Percentiles rank a stretch among this genome's conserved stretches.
These are phyloP conservation scores for Trichoplusia ni DNA, from an alignment of 1,140 invertebrate species.

Conservation along the genomic window DNA sequence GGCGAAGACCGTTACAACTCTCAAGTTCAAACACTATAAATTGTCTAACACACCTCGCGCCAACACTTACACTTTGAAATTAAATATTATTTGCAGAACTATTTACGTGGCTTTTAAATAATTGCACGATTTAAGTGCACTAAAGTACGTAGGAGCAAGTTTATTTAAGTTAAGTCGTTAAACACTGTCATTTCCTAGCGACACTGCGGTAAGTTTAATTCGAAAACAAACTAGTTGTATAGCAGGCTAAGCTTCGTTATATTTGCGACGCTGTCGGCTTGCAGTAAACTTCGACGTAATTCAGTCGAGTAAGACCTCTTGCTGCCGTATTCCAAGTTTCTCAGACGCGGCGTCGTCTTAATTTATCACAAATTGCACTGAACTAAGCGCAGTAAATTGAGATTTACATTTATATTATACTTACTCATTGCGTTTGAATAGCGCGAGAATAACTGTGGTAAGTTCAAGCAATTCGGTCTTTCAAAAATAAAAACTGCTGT, in stretches of 20 bases:
- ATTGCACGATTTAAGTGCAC: too few relatives aligned
- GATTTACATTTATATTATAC: conserved; percentile 14
- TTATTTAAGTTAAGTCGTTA: too few relatives aligned
- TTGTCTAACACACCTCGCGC: conserved; percentile 40
- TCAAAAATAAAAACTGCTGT: too few relatives aligned
- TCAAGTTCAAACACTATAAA: conserved; percentile 46
- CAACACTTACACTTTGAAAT: conserved; percentile 24
- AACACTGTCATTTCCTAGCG: conserved; percentile 12
- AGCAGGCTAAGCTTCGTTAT: too few relatives aligned
- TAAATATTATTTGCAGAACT: not conserved
- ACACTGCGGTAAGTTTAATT: conserved; percentile 38
- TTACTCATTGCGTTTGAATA: not conserved
- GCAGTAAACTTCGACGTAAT: conserved; percentile 32
- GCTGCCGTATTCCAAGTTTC: conserved; percentile 29
- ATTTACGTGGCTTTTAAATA: too few relatives aligned
- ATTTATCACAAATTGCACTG: conserved; percentile 19
- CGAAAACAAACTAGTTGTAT: conserved; percentile 46
- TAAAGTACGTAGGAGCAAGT: too few relatives aligned
- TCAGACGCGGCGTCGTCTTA: conserved; percentile 11
- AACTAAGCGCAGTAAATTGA: conserved; percentile 16
- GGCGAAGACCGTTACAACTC: conserved; percentile 5
- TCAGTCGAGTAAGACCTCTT: conserved; percentile 21
- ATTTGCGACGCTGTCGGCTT: not conserved
- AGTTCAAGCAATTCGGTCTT: not conserved
- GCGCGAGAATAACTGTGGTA: not conserved